Base-by-base conservation (phyloP, 2,113 vertebrate genomes). In the Hoplias malabaricus region DNA sequence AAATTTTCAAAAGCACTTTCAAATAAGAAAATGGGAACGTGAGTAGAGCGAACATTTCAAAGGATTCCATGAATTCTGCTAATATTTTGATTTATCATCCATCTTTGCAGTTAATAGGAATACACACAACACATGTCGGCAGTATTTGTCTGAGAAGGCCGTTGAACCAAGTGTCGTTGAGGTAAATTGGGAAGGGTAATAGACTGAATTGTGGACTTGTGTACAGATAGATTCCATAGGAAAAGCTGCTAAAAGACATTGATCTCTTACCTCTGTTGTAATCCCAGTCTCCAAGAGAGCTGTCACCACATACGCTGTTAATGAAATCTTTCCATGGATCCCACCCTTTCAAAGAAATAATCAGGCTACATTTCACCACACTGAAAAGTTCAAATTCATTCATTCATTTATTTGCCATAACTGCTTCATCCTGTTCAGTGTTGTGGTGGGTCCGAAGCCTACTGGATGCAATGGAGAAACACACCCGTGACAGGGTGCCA, bases 261-360 rank as follows among this genome's bases (percentile, higher is more conserved):
- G 57, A 54, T 71, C 63, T 23, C 75, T 91, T 88, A 97, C 96
- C 94, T 98, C 96, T 0, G 92, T 94, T 73, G 87, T 90, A 42
- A 94, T 90, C n/a, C 95, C 96, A 0, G 94, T 94, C 87, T 98
- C 96, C 90, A 98, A 85, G 2, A 98, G 94, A 75, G 95, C 94
- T 13, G 93, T 93, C 56, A 95, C 93, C 84, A 98, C 94, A 31
- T 96, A 98, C 1, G 96, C 96, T 2, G 96, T 98, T 63, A 97
- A 88, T 0, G 96, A 95, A 66, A 96, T 94, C 84, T 95, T 94
- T 34, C 96, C 96, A 8, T 96, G 95, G 87, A 96, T 93, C 36
- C 96, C 96, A 81, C 96, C 96, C 96, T 98, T 78, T 31, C 67
- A 76, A 81, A 13, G 54, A 80, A 63, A 63, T 27, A 62, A 13